Percentiles rank a stretch among this genome's conserved stretches.
These are phyloP conservation scores for Cercopithecus neglectus DNA, from an alignment of 2,797 vertebrate species.

Conservation along the genomic window DNA sequence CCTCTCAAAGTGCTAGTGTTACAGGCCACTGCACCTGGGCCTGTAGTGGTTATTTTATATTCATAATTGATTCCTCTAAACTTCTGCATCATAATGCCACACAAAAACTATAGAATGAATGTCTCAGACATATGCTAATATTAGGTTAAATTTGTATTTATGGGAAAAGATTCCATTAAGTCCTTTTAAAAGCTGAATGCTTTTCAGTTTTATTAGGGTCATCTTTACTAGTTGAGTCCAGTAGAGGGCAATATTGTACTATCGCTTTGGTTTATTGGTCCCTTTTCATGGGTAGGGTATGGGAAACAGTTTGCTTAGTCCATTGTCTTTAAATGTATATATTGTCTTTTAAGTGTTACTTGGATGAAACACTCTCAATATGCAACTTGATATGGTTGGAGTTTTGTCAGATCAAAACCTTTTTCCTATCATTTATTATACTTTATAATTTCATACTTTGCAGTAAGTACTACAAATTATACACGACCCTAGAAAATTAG, in stretches of 20 bases:
- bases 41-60: background rate
- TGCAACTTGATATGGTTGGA: background rate
- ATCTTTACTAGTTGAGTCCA: constrained; percentile 71
- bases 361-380: background rate
- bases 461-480: background rate
- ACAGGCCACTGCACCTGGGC: background rate
- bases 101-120: background rate
- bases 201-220: background rate
- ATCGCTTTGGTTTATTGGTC: constrained; percentile 18
- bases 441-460: background rate
- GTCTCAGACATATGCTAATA: background rate
- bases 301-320: background rate
- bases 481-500: background rate
- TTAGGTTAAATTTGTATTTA: constrained; percentile 12
- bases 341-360: constrained; percentile 20
- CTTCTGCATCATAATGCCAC: background rate
- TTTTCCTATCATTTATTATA: constrained; percentile 32
- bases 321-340: constrained; percentile 16
- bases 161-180: background rate
- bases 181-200: background rate
- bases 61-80: constrained; percentile 22
- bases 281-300: background rate
- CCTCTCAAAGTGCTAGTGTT: background rate
- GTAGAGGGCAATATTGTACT: constrained; percentile 82
- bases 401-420: constrained; percentile 48